Conservation (phyloP, 2,888 invertebrate genomes). For the Sisyra nigra region DNA sequence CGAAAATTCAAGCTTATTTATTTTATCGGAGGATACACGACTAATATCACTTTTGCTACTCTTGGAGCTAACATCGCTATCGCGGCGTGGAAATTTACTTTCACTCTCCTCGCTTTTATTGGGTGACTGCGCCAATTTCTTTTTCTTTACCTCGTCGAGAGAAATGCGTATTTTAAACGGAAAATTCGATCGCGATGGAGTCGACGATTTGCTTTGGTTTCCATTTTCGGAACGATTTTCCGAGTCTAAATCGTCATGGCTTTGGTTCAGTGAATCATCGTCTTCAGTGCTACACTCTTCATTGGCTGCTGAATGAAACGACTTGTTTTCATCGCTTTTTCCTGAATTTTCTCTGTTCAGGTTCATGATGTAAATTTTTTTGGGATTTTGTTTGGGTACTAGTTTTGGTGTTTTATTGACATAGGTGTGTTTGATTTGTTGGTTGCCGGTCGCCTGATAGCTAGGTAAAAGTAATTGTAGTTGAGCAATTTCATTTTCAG, state of each 20-base stretch:
- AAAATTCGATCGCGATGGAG: not conserved
- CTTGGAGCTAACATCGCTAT: conserved; percentile 17
- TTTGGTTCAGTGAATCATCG: not conserved
- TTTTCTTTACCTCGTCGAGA: conserved; percentile 12
- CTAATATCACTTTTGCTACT: conserved; percentile 19
- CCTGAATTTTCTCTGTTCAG: not conserved
- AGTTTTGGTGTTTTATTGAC: not conserved
- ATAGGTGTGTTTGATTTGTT: not conserved
- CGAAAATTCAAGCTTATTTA: conserved; percentile 18
- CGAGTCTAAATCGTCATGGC: not conserved
- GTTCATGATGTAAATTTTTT: not conserved
- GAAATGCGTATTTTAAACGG: conserved; percentile 4
- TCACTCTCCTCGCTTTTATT: conserved; percentile 8
- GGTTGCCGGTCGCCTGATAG: conserved; percentile 4
- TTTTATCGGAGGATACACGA: conserved; percentile 19
- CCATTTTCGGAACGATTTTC: not conserved
- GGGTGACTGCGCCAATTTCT: conserved; percentile 11
- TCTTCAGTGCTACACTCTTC: conserved; percentile 10
- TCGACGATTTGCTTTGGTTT: not conserved
- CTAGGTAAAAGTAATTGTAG: conserved; percentile 45
- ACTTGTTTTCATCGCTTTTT: conserved; percentile 4
- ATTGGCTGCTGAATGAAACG: not conserved
- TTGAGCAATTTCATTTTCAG: conserved; percentile 40
- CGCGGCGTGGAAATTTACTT: conserved; percentile 10
- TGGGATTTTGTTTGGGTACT: no score